Conservation (phyloP, 2,888 invertebrate genomes). For the Mythimna albipuncta region DNA sequence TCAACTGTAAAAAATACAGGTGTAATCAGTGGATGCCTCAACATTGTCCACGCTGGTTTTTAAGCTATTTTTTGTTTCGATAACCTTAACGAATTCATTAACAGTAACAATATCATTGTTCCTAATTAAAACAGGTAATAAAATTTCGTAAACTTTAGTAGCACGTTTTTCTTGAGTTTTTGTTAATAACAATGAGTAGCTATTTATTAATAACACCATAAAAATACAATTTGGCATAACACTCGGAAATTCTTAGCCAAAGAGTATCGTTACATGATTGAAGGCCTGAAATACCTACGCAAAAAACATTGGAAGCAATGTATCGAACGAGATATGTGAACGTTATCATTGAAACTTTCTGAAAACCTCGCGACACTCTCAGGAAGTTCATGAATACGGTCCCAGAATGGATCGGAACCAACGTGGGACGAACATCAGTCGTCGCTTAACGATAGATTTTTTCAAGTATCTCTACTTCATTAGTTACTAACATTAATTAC, state of each 20-base stretch:
- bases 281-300: conserved; percentile 5
- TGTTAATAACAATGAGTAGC: conserved; percentile 4
- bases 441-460: conserved; percentile 25
- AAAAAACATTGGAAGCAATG: conserved; percentile 12
- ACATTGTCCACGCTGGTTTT: conserved; percentile 16
- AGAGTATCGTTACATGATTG: conserved; percentile 22
- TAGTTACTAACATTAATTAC: background rate
- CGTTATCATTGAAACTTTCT: conserved; percentile 41
- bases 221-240: conserved; percentile 41
- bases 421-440: conserved; percentile 52
- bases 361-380: conserved; percentile 24
- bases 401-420: conserved; percentile 38
- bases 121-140: conserved; percentile 7
- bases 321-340: conserved; percentile 11
- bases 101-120: conserved; percentile 5
- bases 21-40: conserved; percentile 6
- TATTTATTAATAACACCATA: conserved; percentile 31
- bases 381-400: conserved; percentile 41
- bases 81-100: conserved; percentile 11
- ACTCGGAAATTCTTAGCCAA: conserved; percentile 8
- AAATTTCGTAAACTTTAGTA: background rate
- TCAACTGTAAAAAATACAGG: conserved; percentile 37
- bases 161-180: conserved; percentile 1
- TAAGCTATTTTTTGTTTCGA: conserved; percentile 14
- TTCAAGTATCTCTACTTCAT: conserved; percentile 6